These are phyloP conservation scores for Drosophila ananassae DNA, from an alignment of 1,140 invertebrate genomes.

Conservation along the genomic window DNA sequence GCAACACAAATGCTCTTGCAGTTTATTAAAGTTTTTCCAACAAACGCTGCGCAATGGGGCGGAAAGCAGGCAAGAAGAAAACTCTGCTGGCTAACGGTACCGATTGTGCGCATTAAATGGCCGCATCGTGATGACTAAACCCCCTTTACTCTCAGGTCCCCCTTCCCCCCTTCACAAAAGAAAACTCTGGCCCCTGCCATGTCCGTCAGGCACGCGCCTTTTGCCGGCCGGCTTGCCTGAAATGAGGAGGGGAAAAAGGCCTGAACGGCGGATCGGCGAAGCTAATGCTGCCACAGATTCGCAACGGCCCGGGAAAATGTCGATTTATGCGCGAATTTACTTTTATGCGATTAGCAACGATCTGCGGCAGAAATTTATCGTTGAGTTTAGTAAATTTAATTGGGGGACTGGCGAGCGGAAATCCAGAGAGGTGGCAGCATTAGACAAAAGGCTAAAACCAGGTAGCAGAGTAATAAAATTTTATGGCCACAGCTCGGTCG, in stretches of 20 bases:
- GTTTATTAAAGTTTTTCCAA: constrained; percentile 72
- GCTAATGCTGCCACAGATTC: constrained; percentile 25
- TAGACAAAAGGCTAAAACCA: constrained; percentile 66
- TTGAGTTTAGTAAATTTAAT: constrained; percentile 81
- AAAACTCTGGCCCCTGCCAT: background rate
- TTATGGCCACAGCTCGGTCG: constrained; percentile 56
- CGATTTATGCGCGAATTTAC: constrained; percentile 82
- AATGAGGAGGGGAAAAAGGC: background rate
- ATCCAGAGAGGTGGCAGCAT: constrained; percentile 47
- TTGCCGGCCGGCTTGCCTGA: constrained; percentile 58
- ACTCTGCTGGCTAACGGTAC: constrained; percentile 65
- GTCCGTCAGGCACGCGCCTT: constrained; percentile 59
- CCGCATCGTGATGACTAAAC: constrained; percentile 74
- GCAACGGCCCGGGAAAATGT: constrained; percentile 35
- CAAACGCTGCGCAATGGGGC: constrained; percentile 66
- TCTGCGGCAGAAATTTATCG: constrained; percentile 76
- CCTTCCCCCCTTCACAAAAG: background rate
- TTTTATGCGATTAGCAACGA: constrained; percentile 81
- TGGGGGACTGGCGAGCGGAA: constrained; percentile 58
- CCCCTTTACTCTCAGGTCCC: background rate
- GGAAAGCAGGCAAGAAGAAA: constrained; percentile 52
- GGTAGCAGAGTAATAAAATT: constrained; percentile 78
- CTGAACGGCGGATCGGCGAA: background rate
- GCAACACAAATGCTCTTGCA: constrained; percentile 58
- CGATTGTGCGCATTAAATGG: constrained; percentile 76